Evolutionary conservation across 2,888 invertebrate genomes (phyloP), one percentile per base, ranked within the genome.

Genomic region (Ceratothoa steindachneri): DNA sequence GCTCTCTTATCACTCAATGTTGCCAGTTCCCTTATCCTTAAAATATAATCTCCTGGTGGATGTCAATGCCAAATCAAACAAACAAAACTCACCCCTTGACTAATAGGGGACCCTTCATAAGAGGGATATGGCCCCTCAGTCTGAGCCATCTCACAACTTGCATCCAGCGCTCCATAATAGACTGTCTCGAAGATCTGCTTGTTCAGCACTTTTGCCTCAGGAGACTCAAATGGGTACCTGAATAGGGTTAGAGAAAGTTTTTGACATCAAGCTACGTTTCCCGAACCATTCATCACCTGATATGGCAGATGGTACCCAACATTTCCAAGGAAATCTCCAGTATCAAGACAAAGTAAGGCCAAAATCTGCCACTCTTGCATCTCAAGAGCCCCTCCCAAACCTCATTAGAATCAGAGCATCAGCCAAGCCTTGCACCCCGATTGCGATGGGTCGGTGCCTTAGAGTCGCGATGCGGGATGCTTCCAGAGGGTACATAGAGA

Each of bases 141-240:
- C 83, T 92, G 89, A 0, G 98, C 95, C 75, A 98, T 85, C 84
- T 97, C 97, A 85, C 94, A 95, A 83, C 96, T 96, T 0, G 96
- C 93, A 85, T 97, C 97, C 76, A 99, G 85, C 0, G 98, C 95
- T 15, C 92, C 95, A 85, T 92, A 96, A 84, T 99, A 99, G 80
- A 99, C 90, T 0, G 97, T 97, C 87, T 99, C 98, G 85, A 99
- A 99, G 81, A 99, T 97, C 83, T 96, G 91, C 81, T 90, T 91
- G 85, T 99, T 99, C 24, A 99, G 86, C 81, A 90, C 86, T 75
- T 89, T 88, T 0, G 98, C 96, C 82, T 92, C 88, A 69, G 90
- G 89, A 83, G 94, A 93, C 83, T 97, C 97, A 84, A 96, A 98
- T 0, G 98, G 93, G 84, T 89, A 51, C 19, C 52, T 51, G 3